phyloP scores from a whole-genome alignment of 2,888 invertebrate species.

The Sepioteuthis lessoniana region DNA sequence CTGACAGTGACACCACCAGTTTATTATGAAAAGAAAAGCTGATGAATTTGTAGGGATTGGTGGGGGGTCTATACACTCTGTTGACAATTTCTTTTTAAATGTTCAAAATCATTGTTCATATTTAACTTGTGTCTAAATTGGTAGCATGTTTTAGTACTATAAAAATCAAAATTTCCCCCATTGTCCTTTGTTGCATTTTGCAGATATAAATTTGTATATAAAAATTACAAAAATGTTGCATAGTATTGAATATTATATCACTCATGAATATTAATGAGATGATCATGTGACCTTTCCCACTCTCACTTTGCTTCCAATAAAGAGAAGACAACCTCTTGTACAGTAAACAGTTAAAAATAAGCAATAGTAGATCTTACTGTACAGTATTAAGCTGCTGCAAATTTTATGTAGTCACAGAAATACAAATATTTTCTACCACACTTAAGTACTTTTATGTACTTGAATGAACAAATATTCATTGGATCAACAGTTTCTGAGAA shows the following conservation, averaged over 20 bases:
- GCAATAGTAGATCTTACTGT: not conserved
- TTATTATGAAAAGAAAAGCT: not conserved
- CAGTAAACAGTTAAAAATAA: not conserved
- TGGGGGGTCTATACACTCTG: not conserved
- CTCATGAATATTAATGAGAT: constrained; percentile 8
- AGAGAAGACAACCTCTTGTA: not conserved
- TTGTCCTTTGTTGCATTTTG: not conserved
- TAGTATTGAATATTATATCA: not conserved
- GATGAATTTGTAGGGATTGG: not conserved
- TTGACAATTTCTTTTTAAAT: not conserved
- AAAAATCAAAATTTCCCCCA: not conserved
- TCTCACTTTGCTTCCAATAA: not conserved
- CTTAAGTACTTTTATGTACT: not conserved
- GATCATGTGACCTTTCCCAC: constrained; percentile 6
- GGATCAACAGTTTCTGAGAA: not conserved
- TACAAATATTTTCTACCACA: constrained; percentile 16
- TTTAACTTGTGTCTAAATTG: not conserved
- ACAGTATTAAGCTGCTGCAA: not conserved
- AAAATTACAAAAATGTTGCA: not conserved
- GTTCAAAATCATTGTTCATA: not conserved
- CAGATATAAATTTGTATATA: not conserved
- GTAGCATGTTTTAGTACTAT: not conserved
- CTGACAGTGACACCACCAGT: not conserved
- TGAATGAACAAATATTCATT: not conserved
- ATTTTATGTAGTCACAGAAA: constrained; percentile 7